These are phyloP conservation scores for Nasonia giraulti DNA, from an alignment of 1,140 invertebrate genomes.

Conservation along the genomic window DNA sequence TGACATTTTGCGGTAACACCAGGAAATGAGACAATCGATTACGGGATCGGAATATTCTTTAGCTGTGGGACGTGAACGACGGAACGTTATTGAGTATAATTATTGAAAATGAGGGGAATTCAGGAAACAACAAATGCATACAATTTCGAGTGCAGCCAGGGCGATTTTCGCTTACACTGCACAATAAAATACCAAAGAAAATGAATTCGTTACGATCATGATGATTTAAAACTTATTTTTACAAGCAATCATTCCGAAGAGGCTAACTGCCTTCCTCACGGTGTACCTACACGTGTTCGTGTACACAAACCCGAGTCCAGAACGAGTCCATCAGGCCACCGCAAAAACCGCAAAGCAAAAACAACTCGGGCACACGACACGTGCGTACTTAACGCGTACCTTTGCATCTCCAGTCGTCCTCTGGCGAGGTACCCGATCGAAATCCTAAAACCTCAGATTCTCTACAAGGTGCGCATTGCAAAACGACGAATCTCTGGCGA, in stretches of 20 bases:
- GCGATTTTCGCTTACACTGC: too few species aligned
- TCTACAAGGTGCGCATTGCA: not conserved
- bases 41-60: too few species aligned
- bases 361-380: not conserved
- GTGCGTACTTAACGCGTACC: too few species aligned
- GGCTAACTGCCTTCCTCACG: too few species aligned
- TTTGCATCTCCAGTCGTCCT: not conserved
- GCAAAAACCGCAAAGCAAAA: not conserved
- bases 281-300: too few species aligned
- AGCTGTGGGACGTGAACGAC: not conserved
- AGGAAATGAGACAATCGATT: too few species aligned
- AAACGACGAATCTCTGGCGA: too few species aligned
- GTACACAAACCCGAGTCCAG: not conserved
- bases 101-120: not conserved
- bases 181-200: too few species aligned
- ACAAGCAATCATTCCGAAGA: too few species aligned
- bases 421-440: not conserved
- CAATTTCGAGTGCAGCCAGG: not conserved
- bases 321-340: not conserved
- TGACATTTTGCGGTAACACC: too few species aligned
- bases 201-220: too few species aligned
- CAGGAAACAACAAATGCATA: not conserved
- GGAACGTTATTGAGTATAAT: not conserved
- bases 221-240: too few species aligned
- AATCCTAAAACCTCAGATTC: not conserved